Evolutionary conservation across 2,888 invertebrate genomes (phyloP).

Genomic region (Tuberolachnus salignus): DNA sequence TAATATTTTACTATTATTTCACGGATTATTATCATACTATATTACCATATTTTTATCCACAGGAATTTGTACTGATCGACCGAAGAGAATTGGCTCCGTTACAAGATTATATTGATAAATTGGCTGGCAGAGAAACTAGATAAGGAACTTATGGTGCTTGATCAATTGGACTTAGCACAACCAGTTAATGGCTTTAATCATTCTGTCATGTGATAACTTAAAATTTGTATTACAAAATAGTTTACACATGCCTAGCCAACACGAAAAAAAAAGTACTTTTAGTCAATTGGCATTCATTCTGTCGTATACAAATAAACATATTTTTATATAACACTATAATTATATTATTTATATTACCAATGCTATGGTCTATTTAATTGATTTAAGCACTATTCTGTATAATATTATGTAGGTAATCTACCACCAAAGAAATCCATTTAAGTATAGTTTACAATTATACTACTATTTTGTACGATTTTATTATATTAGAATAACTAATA

Average conservation of each 20-base stretch:
- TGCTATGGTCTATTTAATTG: slow-evolving; percentile 32
- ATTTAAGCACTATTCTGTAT: slow-evolving; percentile 46
- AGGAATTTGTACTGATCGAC: slow-evolving; percentile 98
- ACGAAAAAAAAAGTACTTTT: slow-evolving; percentile 1
- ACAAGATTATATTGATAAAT: slow-evolving; percentile 95
- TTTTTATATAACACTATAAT: slow-evolving; percentile 27
- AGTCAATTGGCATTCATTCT: slow-evolving; percentile 36
- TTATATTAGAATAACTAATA: slow-evolving; percentile 47
- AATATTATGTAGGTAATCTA: slow-evolving; percentile 40
- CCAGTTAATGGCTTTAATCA: slow-evolving; percentile 27
- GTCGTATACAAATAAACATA: slow-evolving; percentile 24
- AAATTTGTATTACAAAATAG: slow-evolving; percentile 20
- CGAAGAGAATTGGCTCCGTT: slow-evolving; percentile 94
- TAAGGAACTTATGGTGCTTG: slow-evolving; percentile 64
- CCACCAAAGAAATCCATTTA: slow-evolving; percentile 51
- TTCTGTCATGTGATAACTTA: slow-evolving; percentile 45
- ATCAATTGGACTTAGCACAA: slow-evolving; percentile 26
- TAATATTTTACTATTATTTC: neutral
- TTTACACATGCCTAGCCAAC: neutral
- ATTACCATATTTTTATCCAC: slow-evolving; percentile 63
- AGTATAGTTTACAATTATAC: slow-evolving; percentile 41
- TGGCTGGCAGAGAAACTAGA: slow-evolving; percentile 88
- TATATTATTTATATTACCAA: neutral
- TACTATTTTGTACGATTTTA: slow-evolving; percentile 55
- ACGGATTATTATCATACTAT: neutral